Evolutionary conservation across 2,113 vertebrate species (phyloP), one percentile per base, ranked within the genome.

Genomic region (Pseudolaguvia tuberculata): DNA sequence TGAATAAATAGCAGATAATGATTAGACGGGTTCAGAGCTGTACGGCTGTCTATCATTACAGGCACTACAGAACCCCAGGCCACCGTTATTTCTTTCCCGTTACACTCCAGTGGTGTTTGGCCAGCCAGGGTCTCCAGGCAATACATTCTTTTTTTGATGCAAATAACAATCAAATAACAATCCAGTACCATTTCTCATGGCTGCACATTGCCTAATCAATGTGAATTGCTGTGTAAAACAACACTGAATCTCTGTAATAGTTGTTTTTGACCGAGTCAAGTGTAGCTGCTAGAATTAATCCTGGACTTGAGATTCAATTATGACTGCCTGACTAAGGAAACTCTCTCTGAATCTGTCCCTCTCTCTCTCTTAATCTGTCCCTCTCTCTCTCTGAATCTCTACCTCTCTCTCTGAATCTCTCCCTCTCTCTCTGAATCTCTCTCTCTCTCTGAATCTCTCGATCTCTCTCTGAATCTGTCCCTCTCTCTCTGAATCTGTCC

Each of bases 241-340:
- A 86, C 87, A 97, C 94, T 94, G 91, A 92, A 93, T 97, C 92
- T 90, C 91, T 91, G 89, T 96, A 96, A 94, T 95, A 93, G 95
- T 95, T 93, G 93, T 95, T 98, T 91, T 98, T 98, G 95, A 99
- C 95, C 94, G 94, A 98, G 96, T 99, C 95, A 98, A 99, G 96
- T 99, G 94, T 93, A 93, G 93, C 94, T 94, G 93, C 92, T 95
- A 94, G 94, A 96, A 96, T 96, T 95, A 99, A 98, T 98, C 94
- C 94, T 94, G 92, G 92, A 97, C 94, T 93, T 95, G 93, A 96
- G 94, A 98, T 97, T 99, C 95, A 96, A 97, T 98, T 98, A 98
- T 93, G 87, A 92, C 88, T 88, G 90, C 89, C 86, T 91, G 90
- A 85, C 86, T 91, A 87, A 88, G 88, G 90, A 90, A 86, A 85